Conservation (phyloP, 37 sponge, comb jelly and placozoan species). For the Aphrocallistes beatrix region DNA sequence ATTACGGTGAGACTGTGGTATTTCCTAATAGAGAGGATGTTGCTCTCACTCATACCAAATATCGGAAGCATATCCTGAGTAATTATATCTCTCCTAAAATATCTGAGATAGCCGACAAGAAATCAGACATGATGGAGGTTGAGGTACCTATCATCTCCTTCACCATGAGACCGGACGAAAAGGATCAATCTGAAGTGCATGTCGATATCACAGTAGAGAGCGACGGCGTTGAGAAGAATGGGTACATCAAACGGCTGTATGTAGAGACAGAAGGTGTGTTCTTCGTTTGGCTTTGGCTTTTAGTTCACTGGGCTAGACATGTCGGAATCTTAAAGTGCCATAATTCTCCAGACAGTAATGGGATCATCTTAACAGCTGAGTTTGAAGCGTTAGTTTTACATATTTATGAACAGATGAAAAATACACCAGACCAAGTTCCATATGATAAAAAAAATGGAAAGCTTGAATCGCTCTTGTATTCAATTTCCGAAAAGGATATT, state of each 20-base stretch:
- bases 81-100: neutral
- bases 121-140: neutral
- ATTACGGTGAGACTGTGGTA: too few species aligned
- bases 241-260: neutral
- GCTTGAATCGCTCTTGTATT: neutral
- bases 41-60: too few species aligned
- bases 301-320: constrained; percentile 16
- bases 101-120: neutral
- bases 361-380: neutral
- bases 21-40: too few species aligned
- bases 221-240: neutral
- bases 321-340: neutral
- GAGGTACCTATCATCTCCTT: neutral
- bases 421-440: neutral
- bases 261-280: neutral
- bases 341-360: neutral
- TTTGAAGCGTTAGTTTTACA: neutral
- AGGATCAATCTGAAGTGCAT: neutral
- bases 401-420: neutral
- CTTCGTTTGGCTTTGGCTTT: neutral
- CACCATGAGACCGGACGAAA: neutral
- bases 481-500: neutral
- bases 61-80: neutral
- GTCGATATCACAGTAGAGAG: neutral
- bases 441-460: neutral